A percentile compares a stretch with the other conserved stretches of the same genome.
Evolutionary conservation across 2,113 vertebrate species (phyloP).

Genomic region (Pseudopipra pipra): DNA sequence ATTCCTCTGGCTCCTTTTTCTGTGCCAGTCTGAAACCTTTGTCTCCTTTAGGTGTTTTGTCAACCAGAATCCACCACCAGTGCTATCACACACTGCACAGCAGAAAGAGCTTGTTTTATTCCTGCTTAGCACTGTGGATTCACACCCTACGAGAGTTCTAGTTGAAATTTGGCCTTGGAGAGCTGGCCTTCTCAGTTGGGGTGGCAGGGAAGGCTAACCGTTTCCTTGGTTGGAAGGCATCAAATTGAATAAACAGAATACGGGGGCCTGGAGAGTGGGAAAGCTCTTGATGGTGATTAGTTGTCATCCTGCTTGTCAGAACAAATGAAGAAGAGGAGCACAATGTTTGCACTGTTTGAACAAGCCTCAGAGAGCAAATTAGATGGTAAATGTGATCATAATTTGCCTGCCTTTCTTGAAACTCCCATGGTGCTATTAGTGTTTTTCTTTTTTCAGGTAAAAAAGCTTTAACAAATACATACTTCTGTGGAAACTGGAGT

Average conservation of each 20-base stretch:
- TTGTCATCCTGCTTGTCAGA: constrained; percentile 65
- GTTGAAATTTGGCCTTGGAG: constrained; percentile 17
- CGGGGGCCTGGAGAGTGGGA: constrained; percentile 39
- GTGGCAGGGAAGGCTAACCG: constrained; percentile 20
- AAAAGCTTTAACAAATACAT: constrained; percentile 43
- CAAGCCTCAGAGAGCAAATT: constrained; percentile 62
- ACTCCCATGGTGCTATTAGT: constrained; percentile 34
- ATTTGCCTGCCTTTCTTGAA: constrained; percentile 58
- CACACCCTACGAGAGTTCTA: not conserved
- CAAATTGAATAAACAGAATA: constrained; percentile 57
- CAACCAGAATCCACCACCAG: not conserved
- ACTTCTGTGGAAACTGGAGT: constrained; percentile 34
- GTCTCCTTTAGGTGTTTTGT: not conserved
- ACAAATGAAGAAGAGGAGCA: constrained; percentile 68
- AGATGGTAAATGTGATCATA: constrained; percentile 57
- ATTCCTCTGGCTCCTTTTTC: not conserved
- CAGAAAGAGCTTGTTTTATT: not conserved
- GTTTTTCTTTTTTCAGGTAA: constrained; percentile 19
- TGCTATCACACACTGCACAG: not conserved
- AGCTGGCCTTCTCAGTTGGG: constrained; percentile 28
- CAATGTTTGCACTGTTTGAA: constrained; percentile 61
- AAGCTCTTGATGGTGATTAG: constrained; percentile 64
- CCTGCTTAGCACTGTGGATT: constrained; percentile 18
- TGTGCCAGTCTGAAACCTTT: not conserved
- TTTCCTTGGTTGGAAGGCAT: constrained; percentile 37